Base-by-base conservation (phyloP, 2,113 vertebrate genomes). In the Nematolebias whitei region DNA sequence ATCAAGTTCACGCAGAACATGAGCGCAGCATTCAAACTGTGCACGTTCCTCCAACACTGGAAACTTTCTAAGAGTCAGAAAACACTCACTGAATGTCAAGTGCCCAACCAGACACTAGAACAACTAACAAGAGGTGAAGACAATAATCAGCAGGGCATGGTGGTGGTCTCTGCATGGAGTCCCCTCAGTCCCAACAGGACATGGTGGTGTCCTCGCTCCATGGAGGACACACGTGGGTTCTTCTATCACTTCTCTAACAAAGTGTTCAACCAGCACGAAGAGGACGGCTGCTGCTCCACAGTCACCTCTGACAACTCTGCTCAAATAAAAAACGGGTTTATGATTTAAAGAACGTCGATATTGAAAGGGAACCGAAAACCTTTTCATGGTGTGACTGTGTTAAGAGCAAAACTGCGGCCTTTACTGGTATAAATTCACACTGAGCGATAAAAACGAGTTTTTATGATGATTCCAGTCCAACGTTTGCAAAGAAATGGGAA, bases 141-240 rank as follows among this genome's bases (percentile, higher is more conserved):
- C 63, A 73, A 68, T 53, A 70, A 48, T 54, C 60, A 69, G 68
- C 40, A 43, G 83, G 71, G 62, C 71, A 63, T 88, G 85, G 16
- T 45, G 58, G 80, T 84, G 78, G 82, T 81, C 87, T 86, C 64
- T 58, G 81, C 39, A 74, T 75, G 82, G 82, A 41, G 71, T 84
- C 73, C 74, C 65, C 57, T 67, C 74, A 45, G 76, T 49, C 47
- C 76, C 60, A 69, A 68, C 40, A 43, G 83, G 71, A 60, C 71
- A 63, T 88, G 85, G 16, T 45, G 58, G 80, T 84, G 78, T 82
- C 78, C 76, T 66, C 76, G 74, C 71, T 66, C 65, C 44, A 1
- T 61, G 41, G 55, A 78, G 67, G 52, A 73, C 70, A 76, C 59
- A 72, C 54, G 76, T 59, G 67, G 76, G 65, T 80, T 85, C 78